Percentiles rank a stretch among this genome's conserved stretches.
Conservation (phyloP, 2,113 vertebrate genomes). For the Acrocephalus arundinaceus region DNA sequence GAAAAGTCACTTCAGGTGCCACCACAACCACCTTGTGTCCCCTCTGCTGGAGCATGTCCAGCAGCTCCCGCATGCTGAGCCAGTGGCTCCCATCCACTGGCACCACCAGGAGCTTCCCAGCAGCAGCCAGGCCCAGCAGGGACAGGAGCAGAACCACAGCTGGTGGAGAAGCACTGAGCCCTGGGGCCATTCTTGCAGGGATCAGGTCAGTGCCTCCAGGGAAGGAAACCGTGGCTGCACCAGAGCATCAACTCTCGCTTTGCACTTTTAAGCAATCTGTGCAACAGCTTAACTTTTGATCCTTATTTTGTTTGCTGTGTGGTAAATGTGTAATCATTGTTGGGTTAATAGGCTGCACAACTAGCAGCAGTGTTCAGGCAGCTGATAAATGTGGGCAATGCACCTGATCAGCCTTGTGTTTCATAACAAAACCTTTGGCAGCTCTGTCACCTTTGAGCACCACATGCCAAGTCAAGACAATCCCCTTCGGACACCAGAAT, state of each 20-base stretch:
- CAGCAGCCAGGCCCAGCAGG: neutral
- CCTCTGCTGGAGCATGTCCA: too few relatives aligned
- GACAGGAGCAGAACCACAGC: neutral
- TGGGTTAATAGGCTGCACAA: neutral
- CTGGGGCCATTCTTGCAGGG: neutral
- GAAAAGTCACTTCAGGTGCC: neutral
- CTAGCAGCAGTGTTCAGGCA: neutral
- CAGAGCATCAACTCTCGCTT: rapidly evolving
- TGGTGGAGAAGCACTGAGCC: rapidly evolving
- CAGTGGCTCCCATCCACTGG: conserved; percentile 55
- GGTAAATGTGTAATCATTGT: neutral
- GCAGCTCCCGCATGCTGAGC: too few relatives aligned
- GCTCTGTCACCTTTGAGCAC: neutral
- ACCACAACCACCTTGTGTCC: too few relatives aligned
- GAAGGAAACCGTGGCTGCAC: rapidly evolving
- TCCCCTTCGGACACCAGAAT: too few relatives aligned
- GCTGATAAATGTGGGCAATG: too few relatives aligned
- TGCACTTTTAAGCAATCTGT: rapidly evolving
- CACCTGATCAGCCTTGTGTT: too few relatives aligned
- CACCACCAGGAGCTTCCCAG: conserved; percentile 80
- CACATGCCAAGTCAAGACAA: too few relatives aligned
- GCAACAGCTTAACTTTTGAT: neutral
- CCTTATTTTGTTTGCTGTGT: neutral
- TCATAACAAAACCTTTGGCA: neutral
- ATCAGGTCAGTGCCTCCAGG: too few relatives aligned